Base-by-base conservation (phyloP, 2,888 invertebrate species). In the Drosophila macrospina region DNA sequence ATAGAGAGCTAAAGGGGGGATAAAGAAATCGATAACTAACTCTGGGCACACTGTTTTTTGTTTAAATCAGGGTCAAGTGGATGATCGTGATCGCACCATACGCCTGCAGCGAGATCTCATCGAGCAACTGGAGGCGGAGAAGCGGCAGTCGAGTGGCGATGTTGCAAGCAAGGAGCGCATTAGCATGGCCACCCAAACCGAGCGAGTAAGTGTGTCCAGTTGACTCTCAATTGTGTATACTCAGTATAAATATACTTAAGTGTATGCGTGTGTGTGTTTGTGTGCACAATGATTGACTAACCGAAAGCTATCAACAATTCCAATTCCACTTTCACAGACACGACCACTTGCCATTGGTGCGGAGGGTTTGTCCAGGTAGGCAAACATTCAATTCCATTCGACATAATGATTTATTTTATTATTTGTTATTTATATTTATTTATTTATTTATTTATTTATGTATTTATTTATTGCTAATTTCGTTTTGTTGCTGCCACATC, bases 141-240 rank as follows among this genome's bases (percentile, higher is more conserved):
- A 76, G 86, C 80, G 64, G 36, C 86, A 85, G 69, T 72, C 59
- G 7, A 41, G 59, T 41, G 55, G 56, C 52, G 63, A 52, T 41
- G 48, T 51, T 73, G 81, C 76, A 63, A 81, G 85, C 72, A 91
- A 90, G 89, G 94, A 95, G 90, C 95, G 94, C 80, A 95, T 95
- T 91, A 96, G 96, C 92, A 96, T 95, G 80, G 96, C 97, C 89
- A 97, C 97, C 86, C 97, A 97, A 93, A 97, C 97, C 30, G 97
- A 97, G 91, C 94, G 96, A 94, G 97, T 97, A 93, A 91, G 92
- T 80, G 26, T 13, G 15, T 57, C 30, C 24, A 44, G 16, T 11
- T 26, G 6, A n/a, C 28, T 10, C n/a, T 15, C 1, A 11, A 16
- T n/a, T n/a, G n/a, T n/a, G 30, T 8, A 45, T 15, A 36, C n/a